These are phyloP conservation scores for Diphyllodes magnificus DNA, from an alignment of 2,113 vertebrate genomes.

Conservation along the genomic window DNA sequence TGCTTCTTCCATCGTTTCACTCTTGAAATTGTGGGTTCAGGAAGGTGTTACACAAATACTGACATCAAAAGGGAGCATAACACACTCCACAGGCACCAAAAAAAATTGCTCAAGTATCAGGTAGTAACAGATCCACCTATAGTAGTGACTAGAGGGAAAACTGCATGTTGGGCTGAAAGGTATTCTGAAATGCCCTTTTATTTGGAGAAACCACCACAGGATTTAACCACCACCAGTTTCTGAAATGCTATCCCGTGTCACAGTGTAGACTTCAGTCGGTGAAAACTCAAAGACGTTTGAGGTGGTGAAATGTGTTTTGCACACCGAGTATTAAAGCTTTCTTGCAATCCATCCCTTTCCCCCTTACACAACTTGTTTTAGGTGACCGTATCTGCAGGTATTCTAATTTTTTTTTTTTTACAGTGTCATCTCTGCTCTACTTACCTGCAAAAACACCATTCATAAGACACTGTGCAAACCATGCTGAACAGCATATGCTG, in stretches of 20 bases:
- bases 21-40: neutral
- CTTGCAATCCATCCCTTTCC: neutral
- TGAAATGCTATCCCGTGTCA: neutral
- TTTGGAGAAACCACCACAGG: neutral
- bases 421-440: neutral
- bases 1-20: neutral
- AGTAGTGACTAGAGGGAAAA: neutral
- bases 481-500: neutral
- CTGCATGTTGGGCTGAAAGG: neutral
- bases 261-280: rapidly evolving
- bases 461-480: neutral
- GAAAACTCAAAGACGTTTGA: neutral
- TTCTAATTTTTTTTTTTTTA: neutral
- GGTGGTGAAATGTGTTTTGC: rapidly evolving
- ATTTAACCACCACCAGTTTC: neutral
- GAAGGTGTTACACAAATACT: neutral
- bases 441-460: neutral
- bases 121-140: neutral
- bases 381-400: neutral
- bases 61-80: neutral
- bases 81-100: neutral
- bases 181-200: neutral
- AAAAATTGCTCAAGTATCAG: neutral
- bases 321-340: neutral
- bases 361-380: neutral